These are phyloP conservation scores for Falco rusticolus DNA, from an alignment of 2,797 vertebrate species.

Conservation along the genomic window DNA sequence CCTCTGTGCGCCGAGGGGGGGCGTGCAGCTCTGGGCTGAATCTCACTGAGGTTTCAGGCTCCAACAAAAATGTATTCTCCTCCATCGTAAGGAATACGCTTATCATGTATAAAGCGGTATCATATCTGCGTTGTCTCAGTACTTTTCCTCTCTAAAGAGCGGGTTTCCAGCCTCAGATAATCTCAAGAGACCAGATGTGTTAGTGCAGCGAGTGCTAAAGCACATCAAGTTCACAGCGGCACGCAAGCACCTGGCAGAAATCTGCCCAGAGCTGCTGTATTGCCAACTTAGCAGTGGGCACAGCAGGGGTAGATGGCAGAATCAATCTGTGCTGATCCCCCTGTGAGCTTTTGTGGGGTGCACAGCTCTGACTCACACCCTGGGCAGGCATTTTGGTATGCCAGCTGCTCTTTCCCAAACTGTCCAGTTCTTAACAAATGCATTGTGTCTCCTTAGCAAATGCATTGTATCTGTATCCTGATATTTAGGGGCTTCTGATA, in stretches of 20 bases:
- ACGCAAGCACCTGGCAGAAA: background rate
- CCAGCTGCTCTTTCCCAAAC: background rate
- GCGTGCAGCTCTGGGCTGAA: background rate
- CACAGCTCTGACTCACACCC: background rate
- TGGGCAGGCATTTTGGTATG: background rate
- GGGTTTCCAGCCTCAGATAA: background rate
- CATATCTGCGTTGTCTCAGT: background rate
- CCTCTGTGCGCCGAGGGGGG: fast-evolving
- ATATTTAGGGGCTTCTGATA: background rate
- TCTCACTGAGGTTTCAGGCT: background rate
- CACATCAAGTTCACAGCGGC: fast-evolving
- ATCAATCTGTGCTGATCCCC: background rate
- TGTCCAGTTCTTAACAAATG: background rate
- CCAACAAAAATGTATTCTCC: background rate
- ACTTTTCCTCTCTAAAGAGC: background rate
- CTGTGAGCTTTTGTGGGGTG: background rate
- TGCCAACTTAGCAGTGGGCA: background rate
- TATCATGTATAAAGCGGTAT: background rate
- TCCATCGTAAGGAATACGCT: background rate
- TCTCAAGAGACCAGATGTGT: background rate
- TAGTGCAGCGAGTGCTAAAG: background rate
- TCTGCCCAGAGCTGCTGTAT: background rate
- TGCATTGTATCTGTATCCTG: background rate
- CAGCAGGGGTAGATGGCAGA: fast-evolving
- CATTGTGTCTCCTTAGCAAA: background rate